Evolutionary conservation across 2,888 invertebrate species (phyloP).

Genomic region (Petrolisthes manimaculis): DNA sequence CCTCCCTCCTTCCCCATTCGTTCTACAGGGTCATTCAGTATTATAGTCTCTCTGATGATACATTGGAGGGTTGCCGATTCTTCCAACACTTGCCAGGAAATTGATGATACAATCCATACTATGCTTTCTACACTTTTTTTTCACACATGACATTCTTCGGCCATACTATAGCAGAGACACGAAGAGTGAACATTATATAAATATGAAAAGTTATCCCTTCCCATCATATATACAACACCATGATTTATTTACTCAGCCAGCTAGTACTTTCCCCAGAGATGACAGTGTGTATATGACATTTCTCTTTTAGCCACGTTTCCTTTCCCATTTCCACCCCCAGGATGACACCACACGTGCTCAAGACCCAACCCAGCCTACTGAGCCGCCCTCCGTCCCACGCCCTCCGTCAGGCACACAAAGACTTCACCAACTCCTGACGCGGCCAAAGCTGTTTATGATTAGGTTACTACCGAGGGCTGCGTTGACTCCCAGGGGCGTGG

Average conservation of each 20-base stretch:
- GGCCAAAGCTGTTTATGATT: not conserved
- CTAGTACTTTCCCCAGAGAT: not conserved
- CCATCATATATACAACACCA: not conserved
- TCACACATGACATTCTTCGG: no score
- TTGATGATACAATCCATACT: no score
- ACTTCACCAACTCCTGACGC: conserved; percentile 37
- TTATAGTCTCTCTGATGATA: no score
- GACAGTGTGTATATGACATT: not conserved
- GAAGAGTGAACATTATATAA: no score
- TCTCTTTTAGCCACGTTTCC: not conserved
- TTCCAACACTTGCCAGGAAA: no score
- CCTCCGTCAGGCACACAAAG: conserved; percentile 34
- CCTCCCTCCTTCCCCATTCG: not conserved
- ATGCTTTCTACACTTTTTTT: no score
- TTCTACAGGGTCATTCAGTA: no score
- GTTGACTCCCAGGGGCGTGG: no score
- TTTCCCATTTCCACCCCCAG: conserved; percentile 10
- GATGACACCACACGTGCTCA: conserved; percentile 34
- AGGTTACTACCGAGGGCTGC: no score
- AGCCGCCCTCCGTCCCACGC: conserved; percentile 2
- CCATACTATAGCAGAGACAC: no score
- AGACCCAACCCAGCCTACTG: conserved; percentile 27
- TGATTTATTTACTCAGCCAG: not conserved
- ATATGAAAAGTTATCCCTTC: no score
- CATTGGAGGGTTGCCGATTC: no score